A percentile compares a stretch with the other conserved stretches of the same genome.
These are phyloP conservation scores for Epinotia bilunana DNA, from an alignment of 2,888 invertebrate species.

Conservation along the genomic window DNA sequence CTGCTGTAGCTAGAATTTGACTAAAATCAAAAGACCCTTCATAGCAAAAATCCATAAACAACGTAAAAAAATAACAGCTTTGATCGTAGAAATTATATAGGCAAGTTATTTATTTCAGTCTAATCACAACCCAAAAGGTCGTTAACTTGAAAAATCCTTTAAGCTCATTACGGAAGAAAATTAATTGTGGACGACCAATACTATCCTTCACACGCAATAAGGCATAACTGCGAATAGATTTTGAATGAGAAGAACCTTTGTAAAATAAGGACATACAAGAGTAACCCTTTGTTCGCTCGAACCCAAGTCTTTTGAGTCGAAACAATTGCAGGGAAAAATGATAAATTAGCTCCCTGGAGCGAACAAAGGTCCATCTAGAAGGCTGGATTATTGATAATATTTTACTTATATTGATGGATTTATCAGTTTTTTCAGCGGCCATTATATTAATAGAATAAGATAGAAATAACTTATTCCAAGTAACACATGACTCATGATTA, in stretches of 20 bases:
- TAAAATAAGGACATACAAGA: constrained; percentile 2
- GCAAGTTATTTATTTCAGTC: not conserved
- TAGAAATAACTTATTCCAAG: too few species aligned
- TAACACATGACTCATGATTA: too few species aligned
- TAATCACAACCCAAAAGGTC: not conserved
- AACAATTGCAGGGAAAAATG: constrained; percentile 42
- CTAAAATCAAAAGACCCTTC: not conserved
- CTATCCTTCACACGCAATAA: not conserved
- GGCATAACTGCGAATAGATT: not conserved
- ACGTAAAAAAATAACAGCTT: constrained; percentile 1
- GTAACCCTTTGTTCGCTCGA: constrained; percentile 30
- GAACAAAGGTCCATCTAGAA: constrained; percentile 19
- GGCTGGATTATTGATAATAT: not conserved
- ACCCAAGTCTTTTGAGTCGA: constrained; percentile 28
- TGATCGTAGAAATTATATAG: not conserved
- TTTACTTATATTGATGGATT: not conserved
- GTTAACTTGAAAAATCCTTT: constrained; percentile 9
- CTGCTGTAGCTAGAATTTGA: not conserved
- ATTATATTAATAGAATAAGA: too few species aligned
- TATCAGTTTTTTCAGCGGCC: not conserved
- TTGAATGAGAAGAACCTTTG: not conserved
- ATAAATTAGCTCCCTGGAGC: constrained; percentile 31
- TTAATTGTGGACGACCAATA: constrained; percentile 28
- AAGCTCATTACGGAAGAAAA: constrained; percentile 26
- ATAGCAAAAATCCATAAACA: not conserved